Evolutionary conservation across 2,113 vertebrate species (phyloP).

Genomic region (Bothrops jararaca): DNA sequence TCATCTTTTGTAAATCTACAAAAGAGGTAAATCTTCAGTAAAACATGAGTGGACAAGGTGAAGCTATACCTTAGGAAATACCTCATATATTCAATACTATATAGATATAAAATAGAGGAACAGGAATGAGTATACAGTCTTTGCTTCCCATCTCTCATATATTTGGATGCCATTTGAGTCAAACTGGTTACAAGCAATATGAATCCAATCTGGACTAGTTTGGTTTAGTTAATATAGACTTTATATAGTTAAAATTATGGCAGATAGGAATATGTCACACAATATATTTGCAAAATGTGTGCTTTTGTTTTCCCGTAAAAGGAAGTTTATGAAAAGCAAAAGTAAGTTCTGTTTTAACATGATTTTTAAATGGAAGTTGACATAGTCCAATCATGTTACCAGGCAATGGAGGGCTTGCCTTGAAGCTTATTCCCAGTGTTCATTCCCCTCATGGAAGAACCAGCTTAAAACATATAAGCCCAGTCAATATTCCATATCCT

Average conservation of each 20-base stretch:
- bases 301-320: neutral
- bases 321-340: neutral
- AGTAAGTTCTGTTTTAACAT: neutral
- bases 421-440: neutral
- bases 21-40: neutral
- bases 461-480: accelerated
- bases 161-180: neutral
- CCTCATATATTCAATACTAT: too few relatives aligned
- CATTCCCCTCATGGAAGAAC: accelerated
- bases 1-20: neutral
- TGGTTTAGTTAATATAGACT: neutral
- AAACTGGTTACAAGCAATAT: neutral
- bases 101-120: neutral
- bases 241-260: neutral
- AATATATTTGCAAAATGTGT: neutral
- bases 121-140: neutral
- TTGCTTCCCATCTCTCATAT: neutral
- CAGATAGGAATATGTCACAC: neutral
- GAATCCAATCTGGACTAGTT: neutral
- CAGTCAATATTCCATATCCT: neutral
- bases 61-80: neutral
- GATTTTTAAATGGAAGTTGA: neutral
- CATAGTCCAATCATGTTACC: neutral
- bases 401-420: neutral
- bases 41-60: neutral